phyloP scores from a whole-genome alignment of 1,140 invertebrate species.

The Holcopasites calliopsidis region DNA sequence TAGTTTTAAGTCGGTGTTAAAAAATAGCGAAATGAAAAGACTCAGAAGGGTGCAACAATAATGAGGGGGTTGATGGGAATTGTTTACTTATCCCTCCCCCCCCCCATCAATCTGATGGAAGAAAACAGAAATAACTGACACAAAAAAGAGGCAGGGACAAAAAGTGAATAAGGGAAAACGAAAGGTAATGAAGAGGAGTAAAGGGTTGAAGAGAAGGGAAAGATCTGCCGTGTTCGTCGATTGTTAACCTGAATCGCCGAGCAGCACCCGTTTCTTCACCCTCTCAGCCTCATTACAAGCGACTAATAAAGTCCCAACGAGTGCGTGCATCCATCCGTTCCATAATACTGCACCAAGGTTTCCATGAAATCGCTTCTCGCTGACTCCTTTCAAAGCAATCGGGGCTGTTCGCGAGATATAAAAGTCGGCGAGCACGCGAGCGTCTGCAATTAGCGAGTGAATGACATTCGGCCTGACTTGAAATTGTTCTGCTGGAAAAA shows the following conservation, averaged over 20 bases:
- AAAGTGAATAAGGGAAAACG: background rate
- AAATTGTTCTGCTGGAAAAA: background rate
- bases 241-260: constrained; percentile 53
- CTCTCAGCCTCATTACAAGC: constrained; percentile 15
- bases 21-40: too few species aligned
- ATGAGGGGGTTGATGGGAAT: too few species aligned
- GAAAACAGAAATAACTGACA: too few species aligned
- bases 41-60: too few species aligned
- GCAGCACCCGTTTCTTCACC: constrained; percentile 29
- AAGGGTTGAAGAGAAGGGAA: too few species aligned
- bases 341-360: constrained; percentile 23
- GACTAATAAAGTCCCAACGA: constrained; percentile 48
- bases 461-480: background rate
- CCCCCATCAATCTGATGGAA: too few species aligned
- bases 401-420: constrained; percentile 16
- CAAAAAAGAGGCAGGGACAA: too few species aligned
- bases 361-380: constrained; percentile 21
- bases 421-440: background rate
- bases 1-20: too few species aligned
- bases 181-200: background rate
- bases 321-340: constrained; percentile 42
- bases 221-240: constrained; percentile 36
- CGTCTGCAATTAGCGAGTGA: constrained; percentile 13
- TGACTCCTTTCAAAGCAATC: constrained; percentile 19
- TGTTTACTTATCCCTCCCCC: too few species aligned